phyloP scores from a whole-genome alignment of 2,113 vertebrate species.

The Lagopus muta region DNA sequence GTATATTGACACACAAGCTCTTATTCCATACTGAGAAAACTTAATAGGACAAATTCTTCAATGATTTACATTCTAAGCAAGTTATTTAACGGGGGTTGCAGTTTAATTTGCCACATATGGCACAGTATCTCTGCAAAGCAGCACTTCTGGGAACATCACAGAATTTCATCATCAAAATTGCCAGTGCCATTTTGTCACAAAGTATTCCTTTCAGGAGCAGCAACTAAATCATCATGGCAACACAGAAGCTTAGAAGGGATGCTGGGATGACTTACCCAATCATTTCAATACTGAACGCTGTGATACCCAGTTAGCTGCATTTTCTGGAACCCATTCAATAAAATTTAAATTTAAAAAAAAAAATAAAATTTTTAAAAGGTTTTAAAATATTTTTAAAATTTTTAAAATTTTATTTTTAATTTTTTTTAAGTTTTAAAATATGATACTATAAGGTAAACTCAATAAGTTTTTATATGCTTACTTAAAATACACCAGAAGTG shows the following conservation, averaged over 20 bases:
- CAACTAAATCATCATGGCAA: neutral
- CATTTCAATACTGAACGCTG: neutral
- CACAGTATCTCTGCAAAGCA: slow-evolving; percentile 24
- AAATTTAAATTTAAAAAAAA: neutral
- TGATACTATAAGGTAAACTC: neutral
- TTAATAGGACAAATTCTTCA: neutral
- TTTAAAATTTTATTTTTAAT: no score
- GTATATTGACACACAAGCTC: neutral
- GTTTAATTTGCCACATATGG: slow-evolving; percentile 13
- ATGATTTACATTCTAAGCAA: neutral
- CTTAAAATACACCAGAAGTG: neutral
- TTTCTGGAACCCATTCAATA: neutral
- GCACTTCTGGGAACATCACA: slow-evolving; percentile 13
- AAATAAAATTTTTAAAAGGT: neutral
- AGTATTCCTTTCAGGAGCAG: neutral
- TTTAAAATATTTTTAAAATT: neutral
- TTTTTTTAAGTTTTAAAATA: neutral
- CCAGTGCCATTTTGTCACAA: neutral
- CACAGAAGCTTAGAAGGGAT: neutral
- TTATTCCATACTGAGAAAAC: neutral
- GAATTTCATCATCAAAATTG: neutral
- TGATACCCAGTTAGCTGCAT: neutral
- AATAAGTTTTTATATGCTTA: neutral
- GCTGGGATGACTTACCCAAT: neutral
- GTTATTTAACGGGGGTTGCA: neutral